These are phyloP conservation scores for Liopterus haemorrhoidalis DNA, from an alignment of 2,888 invertebrate genomes.

Conservation along the genomic window DNA sequence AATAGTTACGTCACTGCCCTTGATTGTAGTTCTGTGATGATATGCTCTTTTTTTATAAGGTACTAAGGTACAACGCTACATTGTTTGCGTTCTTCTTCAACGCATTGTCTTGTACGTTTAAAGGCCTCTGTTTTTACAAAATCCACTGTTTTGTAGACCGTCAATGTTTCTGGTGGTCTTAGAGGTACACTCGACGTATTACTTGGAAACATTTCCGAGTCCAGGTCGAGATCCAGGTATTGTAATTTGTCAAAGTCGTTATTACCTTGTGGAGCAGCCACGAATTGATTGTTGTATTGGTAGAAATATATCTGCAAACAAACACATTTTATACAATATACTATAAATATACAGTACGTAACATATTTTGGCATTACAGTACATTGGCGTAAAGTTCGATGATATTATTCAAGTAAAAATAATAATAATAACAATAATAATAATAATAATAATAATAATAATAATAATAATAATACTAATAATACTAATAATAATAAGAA, in stretches of 20 bases:
- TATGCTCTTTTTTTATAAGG: not conserved
- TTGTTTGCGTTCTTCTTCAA: slow-evolving; percentile 60
- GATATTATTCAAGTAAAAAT: no score
- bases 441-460: no score
- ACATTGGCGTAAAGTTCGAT: no score
- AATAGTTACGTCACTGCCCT: no score
- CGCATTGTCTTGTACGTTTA: slow-evolving; percentile 75
- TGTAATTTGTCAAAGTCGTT: slow-evolving; percentile 51
- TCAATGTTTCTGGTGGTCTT: slow-evolving; percentile 37
- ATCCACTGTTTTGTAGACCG: slow-evolving; percentile 88
- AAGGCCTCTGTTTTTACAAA: slow-evolving; percentile 92
- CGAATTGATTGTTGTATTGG: slow-evolving; percentile 41
- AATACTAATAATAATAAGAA: no score
- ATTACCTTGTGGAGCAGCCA: slow-evolving; percentile 35
- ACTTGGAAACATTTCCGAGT: slow-evolving; percentile 41
- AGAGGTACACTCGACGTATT: slow-evolving; percentile 27
- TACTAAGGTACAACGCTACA: slow-evolving; percentile 39
- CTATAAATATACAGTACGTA: no score
- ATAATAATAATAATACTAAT: no score
- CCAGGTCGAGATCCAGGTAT: slow-evolving; percentile 81
- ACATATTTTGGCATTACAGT: no score
- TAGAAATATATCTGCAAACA: slow-evolving; percentile 44
- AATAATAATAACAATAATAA: no score
- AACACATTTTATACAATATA: no score
- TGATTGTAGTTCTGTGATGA: no score